These are phyloP conservation scores for Andrena cerasifolii DNA, from an alignment of 1,140 invertebrate species.

Conservation along the genomic window DNA sequence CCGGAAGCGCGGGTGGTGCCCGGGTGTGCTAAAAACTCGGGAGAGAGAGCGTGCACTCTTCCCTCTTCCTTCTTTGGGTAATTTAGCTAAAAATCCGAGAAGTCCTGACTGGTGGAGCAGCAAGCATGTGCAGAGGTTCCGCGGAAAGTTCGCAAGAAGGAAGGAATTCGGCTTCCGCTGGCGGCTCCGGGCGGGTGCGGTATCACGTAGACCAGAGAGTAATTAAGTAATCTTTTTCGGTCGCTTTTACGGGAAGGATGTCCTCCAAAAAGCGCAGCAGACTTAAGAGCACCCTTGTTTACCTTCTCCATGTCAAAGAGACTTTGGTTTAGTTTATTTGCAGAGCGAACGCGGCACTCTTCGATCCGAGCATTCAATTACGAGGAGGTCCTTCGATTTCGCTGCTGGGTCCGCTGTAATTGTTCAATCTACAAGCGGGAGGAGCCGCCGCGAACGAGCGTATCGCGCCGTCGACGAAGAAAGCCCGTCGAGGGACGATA, in stretches of 20 bases:
- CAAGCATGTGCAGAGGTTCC: not conserved
- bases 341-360: too few species aligned
- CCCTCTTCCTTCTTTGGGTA: conserved; percentile 4
- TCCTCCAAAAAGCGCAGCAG: not conserved
- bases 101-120: not conserved
- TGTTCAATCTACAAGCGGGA: conserved; percentile 34
- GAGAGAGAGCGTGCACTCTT: conserved; percentile 16
- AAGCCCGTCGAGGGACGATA: conserved; percentile 17
- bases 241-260: not conserved
- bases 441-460: not conserved
- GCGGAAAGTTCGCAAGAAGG: not conserved
- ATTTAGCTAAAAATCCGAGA: conserved; percentile 24
- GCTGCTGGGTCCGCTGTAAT: conserved; percentile 28
- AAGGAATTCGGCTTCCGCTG: not conserved
- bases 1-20: not conserved
- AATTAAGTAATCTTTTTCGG: conserved; percentile 29
- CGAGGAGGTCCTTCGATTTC: not conserved
- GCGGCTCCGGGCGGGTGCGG: not conserved
- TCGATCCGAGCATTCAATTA: not conserved
- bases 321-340: not conserved
- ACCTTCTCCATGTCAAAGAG: not conserved
- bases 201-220: not conserved
- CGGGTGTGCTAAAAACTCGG: conserved; percentile 36
- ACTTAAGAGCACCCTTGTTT: not conserved
- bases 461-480: not conserved